Evolutionary conservation across 2,888 invertebrate genomes (phyloP), one percentile per base, ranked within the genome.

Genomic region (Cremastinae sp.): DNA sequence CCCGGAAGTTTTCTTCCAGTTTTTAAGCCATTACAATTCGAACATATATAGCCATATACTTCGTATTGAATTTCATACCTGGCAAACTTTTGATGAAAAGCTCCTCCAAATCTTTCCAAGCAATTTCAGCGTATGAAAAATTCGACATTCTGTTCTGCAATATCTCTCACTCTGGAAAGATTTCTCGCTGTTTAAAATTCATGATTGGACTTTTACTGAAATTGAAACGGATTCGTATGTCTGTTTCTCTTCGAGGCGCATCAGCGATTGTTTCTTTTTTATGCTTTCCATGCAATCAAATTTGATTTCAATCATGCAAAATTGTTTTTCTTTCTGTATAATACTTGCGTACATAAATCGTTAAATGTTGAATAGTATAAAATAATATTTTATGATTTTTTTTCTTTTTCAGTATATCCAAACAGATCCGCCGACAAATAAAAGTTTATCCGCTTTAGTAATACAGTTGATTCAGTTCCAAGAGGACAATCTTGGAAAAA

Each of bases 381-480:
- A n/a, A n/a, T n/a, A n/a, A n/a, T n/a, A n/a, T n/a, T 34, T 45
- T 18, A 64, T 45, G 2, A 10, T 28, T 38, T 66, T 80, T 74
- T 79, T 78, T 75, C 82, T 92, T 93, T 47, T 28, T 28, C 90
- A 97, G 97, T 95, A 96, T 91, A 93, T 96, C 41, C 96, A 97
- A 90, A 94, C 97, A 58, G 98, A 99, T 89, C 97, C 98, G 74
- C 96, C 98, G 14, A 98, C 97, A 22, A 98, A 97, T 89, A 98
- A 98, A 90, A 95, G 95, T 62, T 91, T 99, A 85, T 93, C 97
- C 0, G 93, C 94, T 82, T 92, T 98, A 66, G 93, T 97, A 2
- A 92, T 97, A 75, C 97, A 98, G 88, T 93, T 98, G 81, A 93
- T 98, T 79, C 98, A 98, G 90, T 98, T 98, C 90, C 98, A 98